Conservation (phyloP, 2,888 invertebrate genomes). For the Tenthredo distinguenda region DNA sequence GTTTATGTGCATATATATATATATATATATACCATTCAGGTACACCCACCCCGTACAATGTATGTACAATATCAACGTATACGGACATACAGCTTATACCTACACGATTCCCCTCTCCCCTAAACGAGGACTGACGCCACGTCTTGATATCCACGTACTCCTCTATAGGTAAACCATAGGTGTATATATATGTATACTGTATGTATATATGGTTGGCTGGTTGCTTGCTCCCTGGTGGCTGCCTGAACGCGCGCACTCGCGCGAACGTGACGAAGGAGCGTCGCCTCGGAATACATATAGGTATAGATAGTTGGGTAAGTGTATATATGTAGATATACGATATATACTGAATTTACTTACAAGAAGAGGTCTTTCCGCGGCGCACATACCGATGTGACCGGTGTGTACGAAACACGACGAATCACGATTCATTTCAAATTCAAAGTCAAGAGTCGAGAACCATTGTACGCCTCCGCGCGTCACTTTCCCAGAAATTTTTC, state of each 20-base stretch:
- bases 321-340: not conserved
- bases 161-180: constrained; percentile 43
- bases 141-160: constrained; percentile 58
- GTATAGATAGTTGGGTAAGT: not conserved
- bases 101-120: not conserved
- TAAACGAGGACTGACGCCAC: not conserved
- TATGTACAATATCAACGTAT: not conserved
- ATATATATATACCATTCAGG: not conserved
- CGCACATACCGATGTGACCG: constrained; percentile 25
- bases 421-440: constrained; percentile 16
- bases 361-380: constrained; percentile 11
- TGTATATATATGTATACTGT: not conserved
- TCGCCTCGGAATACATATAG: constrained; percentile 63
- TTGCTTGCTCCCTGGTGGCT: constrained; percentile 32
- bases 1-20: not conserved
- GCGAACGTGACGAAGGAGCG: constrained; percentile 75
- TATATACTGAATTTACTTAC: constrained; percentile 28
- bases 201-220: constrained; percentile 37
- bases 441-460: constrained; percentile 18
- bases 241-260: constrained; percentile 55
- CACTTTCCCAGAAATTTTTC: constrained; percentile 15
- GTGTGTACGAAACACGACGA: constrained; percentile 6
- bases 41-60: not conserved
- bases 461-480: not conserved
- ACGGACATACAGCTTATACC: constrained; percentile 8